A percentile compares a stretch with the other conserved stretches of the same genome.
These are phyloP conservation scores for Gouania willdenowi DNA, from an alignment of 2,797 vertebrate species.

Conservation along the genomic window DNA sequence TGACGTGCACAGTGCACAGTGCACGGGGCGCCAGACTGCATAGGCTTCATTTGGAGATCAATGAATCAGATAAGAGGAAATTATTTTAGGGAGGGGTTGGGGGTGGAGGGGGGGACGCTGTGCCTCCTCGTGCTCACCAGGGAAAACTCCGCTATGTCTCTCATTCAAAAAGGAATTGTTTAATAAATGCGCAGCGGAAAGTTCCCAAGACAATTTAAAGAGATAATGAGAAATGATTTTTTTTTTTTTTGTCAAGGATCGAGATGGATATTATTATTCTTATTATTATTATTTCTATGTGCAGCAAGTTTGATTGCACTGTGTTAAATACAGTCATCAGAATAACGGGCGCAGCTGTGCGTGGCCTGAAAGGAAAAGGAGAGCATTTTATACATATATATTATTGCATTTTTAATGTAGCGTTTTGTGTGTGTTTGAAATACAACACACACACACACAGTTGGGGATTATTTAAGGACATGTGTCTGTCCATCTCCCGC, in stretches of 20 bases:
- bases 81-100: slow-evolving; percentile 67
- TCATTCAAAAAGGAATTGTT: slow-evolving; percentile 62
- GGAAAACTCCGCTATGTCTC: slow-evolving; percentile 53
- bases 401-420: too few relatives aligned
- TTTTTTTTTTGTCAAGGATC: slow-evolving; percentile 52
- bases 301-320: slow-evolving; percentile 3
- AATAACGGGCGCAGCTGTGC: not conserved
- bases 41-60: slow-evolving; percentile 59
- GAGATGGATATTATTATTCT: slow-evolving; percentile 36
- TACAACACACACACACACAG: not conserved
- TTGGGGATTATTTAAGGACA: slow-evolving; percentile 54
- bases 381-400: too few relatives aligned
- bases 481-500: slow-evolving; percentile 53
- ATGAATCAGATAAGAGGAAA: slow-evolving; percentile 60
- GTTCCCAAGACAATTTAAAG: slow-evolving; percentile 61
- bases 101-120: too few relatives aligned
- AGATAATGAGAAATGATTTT: slow-evolving; percentile 65
- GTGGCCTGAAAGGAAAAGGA: too few relatives aligned
- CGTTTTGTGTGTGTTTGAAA: too few relatives aligned
- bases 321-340: not conserved
- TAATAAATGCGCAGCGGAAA: slow-evolving; percentile 49
- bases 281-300: too few relatives aligned
- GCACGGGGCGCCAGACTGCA: slow-evolving; percentile 30
- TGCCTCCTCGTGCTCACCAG: slow-evolving; percentile 46
- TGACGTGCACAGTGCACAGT: slow-evolving; percentile 24